Evolutionary conservation across 1,140 invertebrate species (phyloP).

Genomic region (Branchinecta lynchi): DNA sequence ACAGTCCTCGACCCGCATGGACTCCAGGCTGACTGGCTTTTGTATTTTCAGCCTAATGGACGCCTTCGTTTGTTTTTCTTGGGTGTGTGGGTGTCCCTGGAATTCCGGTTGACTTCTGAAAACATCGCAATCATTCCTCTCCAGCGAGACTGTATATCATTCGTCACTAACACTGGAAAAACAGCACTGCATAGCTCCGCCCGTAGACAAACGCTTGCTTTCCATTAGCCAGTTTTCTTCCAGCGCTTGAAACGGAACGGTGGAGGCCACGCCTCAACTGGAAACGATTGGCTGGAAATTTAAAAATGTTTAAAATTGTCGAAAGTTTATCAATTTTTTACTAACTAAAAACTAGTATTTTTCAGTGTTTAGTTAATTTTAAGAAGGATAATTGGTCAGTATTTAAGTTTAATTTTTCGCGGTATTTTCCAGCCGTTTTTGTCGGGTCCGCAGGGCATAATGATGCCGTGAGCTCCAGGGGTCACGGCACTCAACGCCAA

Average conservation of each 20-base stretch:
- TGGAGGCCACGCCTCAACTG: neutral
- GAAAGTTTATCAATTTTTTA: neutral
- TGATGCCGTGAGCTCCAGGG: no score
- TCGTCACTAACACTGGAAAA: neutral
- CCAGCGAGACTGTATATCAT: neutral
- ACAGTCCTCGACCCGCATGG: no score
- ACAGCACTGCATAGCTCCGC: neutral
- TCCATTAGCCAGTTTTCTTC: neutral
- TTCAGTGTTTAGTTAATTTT: slow-evolving; percentile 3
- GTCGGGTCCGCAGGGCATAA: neutral
- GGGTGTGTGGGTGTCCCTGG: neutral
- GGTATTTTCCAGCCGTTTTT: neutral
- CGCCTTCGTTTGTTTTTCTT: slow-evolving; percentile 3
- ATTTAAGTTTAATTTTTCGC: neutral
- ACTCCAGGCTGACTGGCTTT: neutral
- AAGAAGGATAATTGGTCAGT: neutral
- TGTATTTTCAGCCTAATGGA: slow-evolving; percentile 10
- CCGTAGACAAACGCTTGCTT: neutral
- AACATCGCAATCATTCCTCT: no score
- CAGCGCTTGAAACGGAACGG: neutral
- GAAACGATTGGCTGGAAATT: neutral
- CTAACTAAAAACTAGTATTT: neutral
- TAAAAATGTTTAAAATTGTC: neutral
- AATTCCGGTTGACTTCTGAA: neutral
- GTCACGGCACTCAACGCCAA: neutral